Conservation (phyloP, 2,113 vertebrate genomes). For the Actenoides lindsayi region DNA sequence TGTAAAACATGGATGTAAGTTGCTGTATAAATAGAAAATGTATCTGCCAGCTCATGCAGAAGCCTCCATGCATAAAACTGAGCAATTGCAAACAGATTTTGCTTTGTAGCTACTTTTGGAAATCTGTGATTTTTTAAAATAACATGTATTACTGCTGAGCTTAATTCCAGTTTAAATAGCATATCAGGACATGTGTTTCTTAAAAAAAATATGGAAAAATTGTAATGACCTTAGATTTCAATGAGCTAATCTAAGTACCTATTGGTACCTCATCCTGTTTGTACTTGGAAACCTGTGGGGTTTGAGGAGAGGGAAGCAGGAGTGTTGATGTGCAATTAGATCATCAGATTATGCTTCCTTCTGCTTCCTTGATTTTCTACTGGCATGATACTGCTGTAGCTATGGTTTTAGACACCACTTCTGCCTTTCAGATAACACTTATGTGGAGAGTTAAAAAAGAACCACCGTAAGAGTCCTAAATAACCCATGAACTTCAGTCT, state of each 20-base stretch:
- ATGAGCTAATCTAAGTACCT: background rate
- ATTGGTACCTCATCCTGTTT: background rate
- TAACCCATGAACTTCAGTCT: background rate
- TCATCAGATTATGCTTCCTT: background rate
- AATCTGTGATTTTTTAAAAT: constrained; percentile 33
- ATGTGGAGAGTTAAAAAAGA: background rate
- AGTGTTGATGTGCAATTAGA: background rate
- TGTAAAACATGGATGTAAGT: constrained; percentile 46
- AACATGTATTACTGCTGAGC: constrained; percentile 6
- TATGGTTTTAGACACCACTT: background rate
- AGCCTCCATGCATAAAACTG: constrained; percentile 29
- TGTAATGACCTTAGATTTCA: background rate
- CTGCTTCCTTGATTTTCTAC: background rate
- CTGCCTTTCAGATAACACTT: background rate
- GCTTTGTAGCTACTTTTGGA: constrained; percentile 30
- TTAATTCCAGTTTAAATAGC: background rate
- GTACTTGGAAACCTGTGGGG: background rate
- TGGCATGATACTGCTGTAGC: background rate
- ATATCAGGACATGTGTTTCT: background rate
- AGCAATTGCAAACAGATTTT: constrained; percentile 61
- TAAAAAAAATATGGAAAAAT: background rate
- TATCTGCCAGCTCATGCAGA: constrained; percentile 55
- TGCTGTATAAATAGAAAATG: background rate
- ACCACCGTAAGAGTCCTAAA: background rate
- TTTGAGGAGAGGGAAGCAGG: background rate